Evolutionary conservation across 2,797 vertebrate species (phyloP), one percentile per base, ranked within the genome.

Genomic region (Hephaestus fuliginosus): DNA sequence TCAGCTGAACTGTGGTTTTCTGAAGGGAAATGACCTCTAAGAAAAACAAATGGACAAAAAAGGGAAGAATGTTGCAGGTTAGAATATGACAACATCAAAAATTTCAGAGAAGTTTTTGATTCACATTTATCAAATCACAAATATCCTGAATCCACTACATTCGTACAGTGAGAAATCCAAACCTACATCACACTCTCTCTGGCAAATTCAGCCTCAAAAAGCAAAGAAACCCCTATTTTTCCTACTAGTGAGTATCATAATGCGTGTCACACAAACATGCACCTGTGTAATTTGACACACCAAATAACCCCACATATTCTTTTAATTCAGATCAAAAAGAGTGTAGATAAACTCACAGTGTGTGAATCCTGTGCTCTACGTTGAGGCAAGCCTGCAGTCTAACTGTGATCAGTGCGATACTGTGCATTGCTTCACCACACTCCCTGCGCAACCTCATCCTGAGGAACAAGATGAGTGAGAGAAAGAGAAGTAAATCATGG

Each of bases 371-470:
- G 78, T 93, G 88, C 12, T 93, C 91, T 8, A 78, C 43, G 12
- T 48, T 86, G 66, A 95, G 83, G 81, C 92, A 95, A 55, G 92
- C 85, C 76, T 94, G 87, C 58, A 96, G 85, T 87, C 94, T 94
- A 49, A 95, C 69, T 74, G 89, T 94, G 84, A 96, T 86, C 87
- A 94, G 89, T 0, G 79, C 70, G 63, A 96, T 94, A 76, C 79
- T 93, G 80, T 95, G 90, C 82, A 93, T 72, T 3, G 92, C 89
- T 58, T 91, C 91, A 51, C 60, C 89, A 65, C 95, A 96, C 60
- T 95, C 92, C 11, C 60, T 78, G 1, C 84, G 89, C 39, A 94
- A 49, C 74, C 51, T 93, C 91, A 96, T 95, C 82, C 96, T 96
- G 88, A 56, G 39, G 51, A 71, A 74, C 46, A 67, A 62, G 13